Evolutionary conservation across 2,113 vertebrate genomes (phyloP).

Genomic region (Leucoraja erinaceus): DNA sequence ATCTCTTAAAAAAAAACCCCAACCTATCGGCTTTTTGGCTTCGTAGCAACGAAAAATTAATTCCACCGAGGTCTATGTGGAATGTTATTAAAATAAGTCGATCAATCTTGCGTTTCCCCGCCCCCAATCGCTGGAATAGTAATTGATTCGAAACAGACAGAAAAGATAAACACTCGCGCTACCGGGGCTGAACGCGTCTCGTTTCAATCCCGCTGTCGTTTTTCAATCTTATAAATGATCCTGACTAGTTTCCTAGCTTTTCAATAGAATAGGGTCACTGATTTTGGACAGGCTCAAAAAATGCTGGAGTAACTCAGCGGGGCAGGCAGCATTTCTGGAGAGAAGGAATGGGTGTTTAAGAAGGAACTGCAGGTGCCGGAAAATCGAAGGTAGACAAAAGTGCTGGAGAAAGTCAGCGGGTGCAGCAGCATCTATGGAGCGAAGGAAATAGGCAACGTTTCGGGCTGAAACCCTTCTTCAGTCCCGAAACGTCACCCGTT

Average conservation of each 20-base stretch:
- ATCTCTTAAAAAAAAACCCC: too few species aligned
- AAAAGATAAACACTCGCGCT: neutral
- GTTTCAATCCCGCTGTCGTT: neutral
- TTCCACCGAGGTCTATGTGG: neutral
- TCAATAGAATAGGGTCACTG: neutral
- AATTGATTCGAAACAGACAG: constrained; percentile 5
- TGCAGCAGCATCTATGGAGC: too few species aligned
- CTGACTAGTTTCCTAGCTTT: neutral
- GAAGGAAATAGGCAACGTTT: too few species aligned
- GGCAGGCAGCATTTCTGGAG: too few species aligned
- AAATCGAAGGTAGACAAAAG: too few species aligned
- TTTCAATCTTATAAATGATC: neutral
- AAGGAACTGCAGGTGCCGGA: too few species aligned
- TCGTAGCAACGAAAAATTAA: neutral
- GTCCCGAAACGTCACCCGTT: too few species aligned
- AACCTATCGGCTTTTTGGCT: neutral
- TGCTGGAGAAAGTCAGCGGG: too few species aligned
- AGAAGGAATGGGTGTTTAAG: too few species aligned
- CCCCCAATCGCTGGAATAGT: neutral
- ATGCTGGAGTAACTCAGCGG: too few species aligned
- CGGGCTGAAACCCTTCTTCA: too few species aligned
- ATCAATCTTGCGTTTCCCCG: neutral
- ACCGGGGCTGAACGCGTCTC: neutral
- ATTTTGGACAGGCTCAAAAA: too few species aligned
- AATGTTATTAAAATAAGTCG: neutral